These are phyloP conservation scores for Tetramorium bicarinatum DNA, from an alignment of 2,888 invertebrate genomes.

Conservation along the genomic window DNA sequence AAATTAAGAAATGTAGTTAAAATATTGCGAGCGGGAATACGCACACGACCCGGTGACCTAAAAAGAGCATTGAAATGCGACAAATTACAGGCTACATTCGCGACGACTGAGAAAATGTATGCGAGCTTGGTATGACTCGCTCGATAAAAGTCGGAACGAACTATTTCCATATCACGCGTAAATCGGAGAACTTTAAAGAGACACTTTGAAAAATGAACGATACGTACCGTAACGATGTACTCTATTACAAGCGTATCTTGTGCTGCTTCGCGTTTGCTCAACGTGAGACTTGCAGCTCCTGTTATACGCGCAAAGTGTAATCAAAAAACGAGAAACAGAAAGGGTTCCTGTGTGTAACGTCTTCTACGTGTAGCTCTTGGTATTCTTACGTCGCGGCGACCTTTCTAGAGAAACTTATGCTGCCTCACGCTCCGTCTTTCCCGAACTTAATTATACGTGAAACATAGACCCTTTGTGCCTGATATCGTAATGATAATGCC, in stretches of 20 bases:
- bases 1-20: constrained; percentile 43
- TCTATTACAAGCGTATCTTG: constrained; percentile 12
- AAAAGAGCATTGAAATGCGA: constrained; percentile 44
- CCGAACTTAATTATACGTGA: constrained; percentile 40
- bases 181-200: constrained; percentile 41
- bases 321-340: neutral
- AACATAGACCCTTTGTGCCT: constrained; percentile 32
- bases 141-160: constrained; percentile 43
- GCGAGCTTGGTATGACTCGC: constrained; percentile 2
- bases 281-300: neutral
- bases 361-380: neutral
- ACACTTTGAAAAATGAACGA: constrained; percentile 39
- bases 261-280: constrained; percentile 12
- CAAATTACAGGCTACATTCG: constrained; percentile 37
- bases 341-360: neutral
- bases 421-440: neutral
- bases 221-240: constrained; percentile 21
- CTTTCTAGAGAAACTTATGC: neutral
- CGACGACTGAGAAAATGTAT: constrained; percentile 15
- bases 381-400: neutral
- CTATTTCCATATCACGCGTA: constrained; percentile 2
- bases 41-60: constrained; percentile 9
- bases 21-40: constrained; percentile 8
- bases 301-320: constrained; percentile 4
- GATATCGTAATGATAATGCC: constrained; percentile 34